Conservation (phyloP, 2,113 vertebrate species). For the Turdus rufiventris region DNA sequence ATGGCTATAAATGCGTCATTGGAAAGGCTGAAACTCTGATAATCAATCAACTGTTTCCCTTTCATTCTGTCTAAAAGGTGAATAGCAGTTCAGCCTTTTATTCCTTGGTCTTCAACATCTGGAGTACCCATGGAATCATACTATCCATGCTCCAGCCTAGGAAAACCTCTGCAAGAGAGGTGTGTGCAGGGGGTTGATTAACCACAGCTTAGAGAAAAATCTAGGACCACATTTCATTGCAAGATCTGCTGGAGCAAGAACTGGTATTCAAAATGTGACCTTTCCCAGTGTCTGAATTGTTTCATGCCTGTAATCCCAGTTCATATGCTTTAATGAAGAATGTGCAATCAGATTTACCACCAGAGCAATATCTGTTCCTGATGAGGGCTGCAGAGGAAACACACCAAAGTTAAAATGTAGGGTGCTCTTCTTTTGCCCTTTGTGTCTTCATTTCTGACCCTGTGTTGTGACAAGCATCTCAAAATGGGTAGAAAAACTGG, state of each 20-base stretch:
- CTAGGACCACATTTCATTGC: background rate
- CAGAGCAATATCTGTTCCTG: background rate
- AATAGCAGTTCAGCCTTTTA: background rate
- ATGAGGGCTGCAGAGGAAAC: background rate
- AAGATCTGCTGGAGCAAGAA: background rate
- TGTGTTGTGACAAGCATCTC: background rate
- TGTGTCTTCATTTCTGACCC: background rate
- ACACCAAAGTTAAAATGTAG: background rate
- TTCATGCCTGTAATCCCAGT: background rate
- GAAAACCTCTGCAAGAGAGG: background rate
- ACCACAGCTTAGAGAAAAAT: background rate
- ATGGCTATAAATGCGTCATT: background rate
- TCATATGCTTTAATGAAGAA: background rate
- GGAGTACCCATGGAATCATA: background rate
- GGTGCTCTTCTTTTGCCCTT: background rate
- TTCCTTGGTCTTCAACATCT: background rate
- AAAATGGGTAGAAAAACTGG: background rate
- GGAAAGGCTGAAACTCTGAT: background rate
- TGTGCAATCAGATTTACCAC: background rate
- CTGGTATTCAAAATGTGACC: background rate
- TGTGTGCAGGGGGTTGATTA: background rate
- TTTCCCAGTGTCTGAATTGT: background rate
- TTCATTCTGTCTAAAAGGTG: background rate
- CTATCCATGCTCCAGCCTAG: fast-evolving
- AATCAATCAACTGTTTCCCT: background rate